Evolutionary conservation across 2,888 invertebrate species (phyloP).

Genomic region (Hirtodrosophila cameraria): DNA sequence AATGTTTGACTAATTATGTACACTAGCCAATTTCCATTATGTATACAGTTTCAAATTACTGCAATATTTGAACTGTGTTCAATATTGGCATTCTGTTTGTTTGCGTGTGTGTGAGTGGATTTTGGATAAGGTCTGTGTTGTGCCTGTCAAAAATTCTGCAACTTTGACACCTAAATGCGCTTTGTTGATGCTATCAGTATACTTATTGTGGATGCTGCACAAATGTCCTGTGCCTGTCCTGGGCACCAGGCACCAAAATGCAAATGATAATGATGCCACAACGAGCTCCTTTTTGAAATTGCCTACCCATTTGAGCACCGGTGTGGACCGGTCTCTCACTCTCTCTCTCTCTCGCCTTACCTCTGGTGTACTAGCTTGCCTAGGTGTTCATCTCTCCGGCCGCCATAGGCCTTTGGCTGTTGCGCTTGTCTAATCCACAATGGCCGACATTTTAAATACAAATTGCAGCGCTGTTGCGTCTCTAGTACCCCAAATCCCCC

Average conservation of each 20-base stretch:
- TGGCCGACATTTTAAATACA: slow-evolving; percentile 72
- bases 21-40: too few relatives aligned
- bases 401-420: slow-evolving; percentile 39
- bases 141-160: slow-evolving; percentile 21
- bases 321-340: background rate
- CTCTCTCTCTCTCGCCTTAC: background rate
- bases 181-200: slow-evolving; percentile 39
- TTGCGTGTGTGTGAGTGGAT: background rate
- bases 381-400: slow-evolving; percentile 23
- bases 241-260: slow-evolving; percentile 11
- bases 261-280: slow-evolving; percentile 40
- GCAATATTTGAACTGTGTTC: background rate
- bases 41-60: background rate
- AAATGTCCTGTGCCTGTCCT: slow-evolving; percentile 29
- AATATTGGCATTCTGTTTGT: background rate
- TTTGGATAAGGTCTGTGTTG: background rate
- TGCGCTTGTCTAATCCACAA: slow-evolving; percentile 56
- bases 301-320: too few relatives aligned
- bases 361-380: slow-evolving; percentile 10
- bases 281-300: slow-evolving; percentile 7
- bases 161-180: slow-evolving; percentile 28
- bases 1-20: too few relatives aligned
- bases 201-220: slow-evolving; percentile 45
- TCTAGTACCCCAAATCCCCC: slow-evolving; percentile 9
- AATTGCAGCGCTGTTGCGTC: slow-evolving; percentile 65